phyloP scores from a whole-genome alignment of 2,113 vertebrate genomes.

The Mobula birostris region DNA sequence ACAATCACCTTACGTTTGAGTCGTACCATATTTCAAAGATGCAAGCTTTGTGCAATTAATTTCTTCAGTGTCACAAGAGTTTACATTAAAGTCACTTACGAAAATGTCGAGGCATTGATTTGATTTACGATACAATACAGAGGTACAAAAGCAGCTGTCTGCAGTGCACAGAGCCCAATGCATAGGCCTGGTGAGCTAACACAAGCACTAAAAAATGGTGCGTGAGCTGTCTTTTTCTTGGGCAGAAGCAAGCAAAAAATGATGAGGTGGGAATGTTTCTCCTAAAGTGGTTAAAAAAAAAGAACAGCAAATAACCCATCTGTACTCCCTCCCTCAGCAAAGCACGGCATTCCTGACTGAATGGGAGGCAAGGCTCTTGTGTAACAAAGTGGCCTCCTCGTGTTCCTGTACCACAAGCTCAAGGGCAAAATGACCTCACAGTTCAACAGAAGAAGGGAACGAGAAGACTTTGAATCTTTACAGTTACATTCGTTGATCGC shows the following conservation, averaged over 20 bases:
- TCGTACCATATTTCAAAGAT: not conserved
- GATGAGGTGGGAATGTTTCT: no score
- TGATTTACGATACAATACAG: constrained; percentile 47
- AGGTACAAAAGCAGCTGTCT: constrained; percentile 40
- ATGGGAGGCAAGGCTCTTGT: not conserved
- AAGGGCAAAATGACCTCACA: not conserved
- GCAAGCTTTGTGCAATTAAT: not conserved
- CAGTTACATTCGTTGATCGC: not conserved
- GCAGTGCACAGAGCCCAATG: not conserved
- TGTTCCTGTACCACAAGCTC: no score
- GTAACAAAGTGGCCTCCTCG: no score
- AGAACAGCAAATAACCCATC: not conserved
- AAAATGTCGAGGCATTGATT: constrained; percentile 51
- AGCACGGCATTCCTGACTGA: not conserved
- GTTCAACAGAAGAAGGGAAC: not conserved
- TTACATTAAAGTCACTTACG: constrained; percentile 45
- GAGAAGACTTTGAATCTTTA: not conserved
- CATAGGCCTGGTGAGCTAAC: not conserved
- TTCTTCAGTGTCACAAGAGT: constrained; percentile 40
- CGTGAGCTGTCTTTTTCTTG: not conserved
- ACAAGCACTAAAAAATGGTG: constrained; percentile 9
- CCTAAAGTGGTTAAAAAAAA: not conserved
- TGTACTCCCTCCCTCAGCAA: not conserved
- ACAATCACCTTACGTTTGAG: constrained; percentile 22
- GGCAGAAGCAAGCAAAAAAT: constrained; percentile 11